These are phyloP conservation scores for Cirrhinus mrigala DNA, from an alignment of 2,797 vertebrate species.

Conservation along the genomic window DNA sequence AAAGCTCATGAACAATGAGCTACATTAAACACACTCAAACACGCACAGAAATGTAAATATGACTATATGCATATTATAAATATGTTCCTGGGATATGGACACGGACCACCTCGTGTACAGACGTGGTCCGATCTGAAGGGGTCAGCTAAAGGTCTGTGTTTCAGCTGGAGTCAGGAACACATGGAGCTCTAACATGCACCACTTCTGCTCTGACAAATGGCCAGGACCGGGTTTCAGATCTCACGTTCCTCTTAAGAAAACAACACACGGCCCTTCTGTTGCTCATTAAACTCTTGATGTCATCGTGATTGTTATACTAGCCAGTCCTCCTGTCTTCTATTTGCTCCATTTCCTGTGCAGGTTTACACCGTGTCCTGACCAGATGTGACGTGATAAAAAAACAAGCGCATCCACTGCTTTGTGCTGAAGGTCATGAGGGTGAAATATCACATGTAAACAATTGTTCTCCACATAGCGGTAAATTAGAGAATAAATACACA, in stretches of 20 bases:
- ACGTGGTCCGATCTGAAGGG: neutral
- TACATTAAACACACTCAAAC: neutral
- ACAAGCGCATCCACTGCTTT: neutral
- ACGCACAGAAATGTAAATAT: neutral
- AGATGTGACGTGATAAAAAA: constrained; percentile 12
- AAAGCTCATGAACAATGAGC: neutral
- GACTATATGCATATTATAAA: neutral
- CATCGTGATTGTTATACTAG: constrained; percentile 45
- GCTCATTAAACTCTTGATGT: constrained; percentile 46
- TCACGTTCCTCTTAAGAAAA: constrained; percentile 31
- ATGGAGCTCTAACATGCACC: constrained; percentile 11
- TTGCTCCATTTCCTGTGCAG: constrained; percentile 37
- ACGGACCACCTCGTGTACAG: neutral
- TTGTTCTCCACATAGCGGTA: neutral
- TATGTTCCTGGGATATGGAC: neutral
- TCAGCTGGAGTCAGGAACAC: constrained; percentile 21
- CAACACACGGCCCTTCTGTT: constrained; percentile 39
- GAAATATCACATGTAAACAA: neutral
- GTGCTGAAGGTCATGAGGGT: neutral
- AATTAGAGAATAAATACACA: neutral
- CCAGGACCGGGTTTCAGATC: constrained; percentile 30
- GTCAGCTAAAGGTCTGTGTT: constrained; percentile 16
- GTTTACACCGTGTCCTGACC: neutral
- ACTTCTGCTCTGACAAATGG: constrained; percentile 36
- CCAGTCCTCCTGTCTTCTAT: constrained; percentile 25